Conservation (phyloP, 2,113 vertebrate genomes). For the Paradoxurus hermaphroditus region DNA sequence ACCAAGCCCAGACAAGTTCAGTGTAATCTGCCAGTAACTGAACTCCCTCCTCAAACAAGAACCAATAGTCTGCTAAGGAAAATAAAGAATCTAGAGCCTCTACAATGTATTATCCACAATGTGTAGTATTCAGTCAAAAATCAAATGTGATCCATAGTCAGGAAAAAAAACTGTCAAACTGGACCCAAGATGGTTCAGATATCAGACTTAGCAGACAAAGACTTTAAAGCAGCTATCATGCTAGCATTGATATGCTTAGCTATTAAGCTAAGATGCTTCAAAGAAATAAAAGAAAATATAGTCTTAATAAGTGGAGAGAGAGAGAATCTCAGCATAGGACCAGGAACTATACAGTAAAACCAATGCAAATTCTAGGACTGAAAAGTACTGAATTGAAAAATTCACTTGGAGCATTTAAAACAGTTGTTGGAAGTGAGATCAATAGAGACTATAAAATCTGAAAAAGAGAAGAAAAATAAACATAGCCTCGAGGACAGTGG, state of each 20-base stretch:
- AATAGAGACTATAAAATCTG: neutral
- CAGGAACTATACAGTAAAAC: neutral
- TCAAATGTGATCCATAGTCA: neutral
- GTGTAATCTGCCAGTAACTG: neutral
- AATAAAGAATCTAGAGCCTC: neutral
- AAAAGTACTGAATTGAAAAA: neutral
- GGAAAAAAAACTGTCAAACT: neutral
- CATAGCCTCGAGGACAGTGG: neutral
- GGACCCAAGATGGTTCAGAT: neutral
- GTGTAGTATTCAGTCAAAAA: neutral
- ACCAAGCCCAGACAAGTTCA: neutral
- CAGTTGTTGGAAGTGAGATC: slow-evolving; percentile 3
- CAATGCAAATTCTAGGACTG: slow-evolving; percentile 18
- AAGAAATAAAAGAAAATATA: slow-evolving; percentile 36
- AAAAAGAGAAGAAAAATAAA: slow-evolving; percentile 8
- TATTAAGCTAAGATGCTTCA: too few relatives aligned
- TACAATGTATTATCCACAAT: neutral
- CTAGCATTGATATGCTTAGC: too few relatives aligned
- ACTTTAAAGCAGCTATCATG: neutral
- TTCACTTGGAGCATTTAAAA: neutral
- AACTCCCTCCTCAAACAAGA: neutral
- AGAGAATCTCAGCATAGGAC: neutral
- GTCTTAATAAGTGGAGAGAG: neutral
- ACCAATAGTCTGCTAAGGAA: neutral
- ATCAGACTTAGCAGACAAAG: neutral